A percentile compares a stretch with the other conserved stretches of the same genome.
Conservation (phyloP, 1,140 invertebrate species). For the Brevipalpus yothersi region DNA sequence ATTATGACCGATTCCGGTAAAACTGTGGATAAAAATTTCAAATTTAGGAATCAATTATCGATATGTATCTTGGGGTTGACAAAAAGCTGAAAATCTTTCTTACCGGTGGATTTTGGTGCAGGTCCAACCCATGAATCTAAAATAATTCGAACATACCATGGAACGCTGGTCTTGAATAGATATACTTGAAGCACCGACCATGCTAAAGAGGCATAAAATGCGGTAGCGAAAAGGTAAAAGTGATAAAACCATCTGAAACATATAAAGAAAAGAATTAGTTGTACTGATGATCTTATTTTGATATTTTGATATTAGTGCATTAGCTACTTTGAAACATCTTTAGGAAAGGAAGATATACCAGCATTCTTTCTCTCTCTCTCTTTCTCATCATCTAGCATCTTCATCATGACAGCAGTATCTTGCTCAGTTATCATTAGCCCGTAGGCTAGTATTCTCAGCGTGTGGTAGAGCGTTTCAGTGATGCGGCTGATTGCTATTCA, state of each 20-base stretch:
- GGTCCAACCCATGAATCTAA: constrained; percentile 4
- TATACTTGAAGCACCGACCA: constrained; percentile 6
- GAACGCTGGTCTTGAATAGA: background rate
- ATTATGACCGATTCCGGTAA: constrained; percentile 28
- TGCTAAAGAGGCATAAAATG: background rate
- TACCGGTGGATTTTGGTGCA: constrained; percentile 3
- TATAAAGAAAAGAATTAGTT: background rate
- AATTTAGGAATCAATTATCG: background rate
- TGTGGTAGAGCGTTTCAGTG: too few species aligned
- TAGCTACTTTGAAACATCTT: too few species aligned
- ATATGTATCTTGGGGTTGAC: background rate
- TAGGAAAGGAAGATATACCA: too few species aligned
- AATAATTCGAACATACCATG: constrained; percentile 4
- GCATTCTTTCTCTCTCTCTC: too few species aligned
- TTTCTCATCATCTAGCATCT: too few species aligned
- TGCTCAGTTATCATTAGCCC: too few species aligned
- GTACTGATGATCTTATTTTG: background rate
- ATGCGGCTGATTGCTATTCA: too few species aligned
- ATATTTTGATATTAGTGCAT: too few species aligned
- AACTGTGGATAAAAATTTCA: constrained; percentile 16
- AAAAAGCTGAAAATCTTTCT: background rate
- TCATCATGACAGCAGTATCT: too few species aligned
- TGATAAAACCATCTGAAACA: background rate
- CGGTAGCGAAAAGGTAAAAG: background rate
- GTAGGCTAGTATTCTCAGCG: too few species aligned